A percentile compares a stretch with the other conserved stretches of the same genome.
Evolutionary conservation across 2,797 vertebrate species (phyloP).

Genomic region (Cynopterus sphinx): DNA sequence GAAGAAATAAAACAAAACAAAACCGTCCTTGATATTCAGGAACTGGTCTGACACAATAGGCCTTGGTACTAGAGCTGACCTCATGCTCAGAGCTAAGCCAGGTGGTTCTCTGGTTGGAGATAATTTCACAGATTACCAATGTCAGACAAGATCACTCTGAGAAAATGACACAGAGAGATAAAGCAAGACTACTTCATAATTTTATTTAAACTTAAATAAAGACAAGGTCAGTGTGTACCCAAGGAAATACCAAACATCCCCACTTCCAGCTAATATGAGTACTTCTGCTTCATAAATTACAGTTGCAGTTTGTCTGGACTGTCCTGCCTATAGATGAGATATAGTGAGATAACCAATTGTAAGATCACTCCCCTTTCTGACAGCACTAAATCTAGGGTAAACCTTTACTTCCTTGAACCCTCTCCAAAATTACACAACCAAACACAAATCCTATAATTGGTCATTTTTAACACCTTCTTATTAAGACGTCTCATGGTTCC

Average conservation of each 20-base stretch:
- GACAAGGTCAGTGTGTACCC: background rate
- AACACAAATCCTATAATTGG: background rate
- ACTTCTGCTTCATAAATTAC: background rate
- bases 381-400: background rate
- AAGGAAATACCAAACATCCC: background rate
- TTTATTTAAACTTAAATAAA: background rate
- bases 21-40: background rate
- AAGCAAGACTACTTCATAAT: background rate
- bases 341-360: background rate
- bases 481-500: background rate
- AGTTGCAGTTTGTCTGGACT: background rate
- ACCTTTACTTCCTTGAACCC: background rate
- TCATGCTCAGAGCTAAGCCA: background rate
- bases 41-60: background rate
- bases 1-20: too few relatives aligned
- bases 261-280: background rate
- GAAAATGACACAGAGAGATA: background rate
- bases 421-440: background rate
- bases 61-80: background rate
- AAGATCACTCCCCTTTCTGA: background rate
- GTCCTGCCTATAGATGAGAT: background rate
- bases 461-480: background rate
- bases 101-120: background rate
- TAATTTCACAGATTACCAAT: background rate
- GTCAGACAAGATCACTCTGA: background rate